These are phyloP conservation scores for Nasonia oneida DNA, from an alignment of 2,888 invertebrate genomes.

Conservation along the genomic window DNA sequence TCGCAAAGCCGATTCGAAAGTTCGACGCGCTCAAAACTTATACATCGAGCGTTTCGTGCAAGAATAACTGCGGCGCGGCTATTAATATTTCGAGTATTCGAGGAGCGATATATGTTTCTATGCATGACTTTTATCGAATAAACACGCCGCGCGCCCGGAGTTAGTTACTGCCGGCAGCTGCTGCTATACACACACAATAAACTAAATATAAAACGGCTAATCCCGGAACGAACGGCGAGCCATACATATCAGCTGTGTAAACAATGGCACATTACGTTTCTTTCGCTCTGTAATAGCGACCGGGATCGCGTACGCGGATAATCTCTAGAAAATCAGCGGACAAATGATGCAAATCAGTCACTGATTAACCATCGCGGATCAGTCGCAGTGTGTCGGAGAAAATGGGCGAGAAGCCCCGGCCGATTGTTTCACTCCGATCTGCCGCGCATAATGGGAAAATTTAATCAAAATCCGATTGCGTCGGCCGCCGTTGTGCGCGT, in stretches of 20 bases:
- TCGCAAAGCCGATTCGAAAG: too few relatives aligned
- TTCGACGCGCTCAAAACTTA: too few relatives aligned
- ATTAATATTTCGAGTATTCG: too few relatives aligned
- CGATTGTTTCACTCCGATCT: background rate
- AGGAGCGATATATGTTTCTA: background rate
- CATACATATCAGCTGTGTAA: background rate
- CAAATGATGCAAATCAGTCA: background rate
- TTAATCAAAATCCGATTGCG: conserved; percentile 1
- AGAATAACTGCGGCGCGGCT: too few relatives aligned
- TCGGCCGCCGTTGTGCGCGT: background rate
- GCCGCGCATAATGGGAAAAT: conserved; percentile 1
- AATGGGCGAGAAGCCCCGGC: background rate
- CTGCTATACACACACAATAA: background rate
- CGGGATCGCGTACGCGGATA: background rate
- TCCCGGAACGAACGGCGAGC: background rate
- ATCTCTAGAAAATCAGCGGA: background rate
- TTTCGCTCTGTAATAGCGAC: background rate
- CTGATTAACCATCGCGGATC: background rate
- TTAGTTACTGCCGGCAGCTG: too few relatives aligned
- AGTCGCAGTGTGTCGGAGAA: background rate
- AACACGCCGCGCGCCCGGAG: too few relatives aligned
- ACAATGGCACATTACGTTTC: background rate
- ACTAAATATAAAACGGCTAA: background rate
- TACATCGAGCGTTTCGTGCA: too few relatives aligned
- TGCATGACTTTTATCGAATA: background rate